Conservation (phyloP, 2,888 invertebrate genomes). For the Ceraclea dissimilis region DNA sequence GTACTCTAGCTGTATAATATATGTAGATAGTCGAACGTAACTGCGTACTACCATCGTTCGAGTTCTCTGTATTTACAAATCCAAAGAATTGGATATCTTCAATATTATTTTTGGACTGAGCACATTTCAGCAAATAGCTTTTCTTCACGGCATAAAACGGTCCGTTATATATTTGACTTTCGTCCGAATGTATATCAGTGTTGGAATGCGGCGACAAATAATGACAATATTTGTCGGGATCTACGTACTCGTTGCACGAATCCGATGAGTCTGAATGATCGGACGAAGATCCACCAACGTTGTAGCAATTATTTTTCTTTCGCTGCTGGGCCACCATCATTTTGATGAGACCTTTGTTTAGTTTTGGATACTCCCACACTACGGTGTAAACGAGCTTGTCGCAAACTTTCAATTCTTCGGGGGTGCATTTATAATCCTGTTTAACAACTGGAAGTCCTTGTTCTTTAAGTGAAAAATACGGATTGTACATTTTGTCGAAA, state of each 20-base stretch:
- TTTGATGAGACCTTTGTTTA: neutral
- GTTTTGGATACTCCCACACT: neutral
- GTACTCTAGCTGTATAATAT: conserved; percentile 7
- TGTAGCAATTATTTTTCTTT: neutral
- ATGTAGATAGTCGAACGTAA: neutral
- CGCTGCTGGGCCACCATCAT: neutral
- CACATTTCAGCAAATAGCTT: neutral
- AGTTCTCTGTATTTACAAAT: neutral
- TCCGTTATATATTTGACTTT: conserved; percentile 15
- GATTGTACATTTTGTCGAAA: neutral
- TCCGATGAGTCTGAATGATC: neutral
- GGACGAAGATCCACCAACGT: neutral
- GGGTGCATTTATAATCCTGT: neutral
- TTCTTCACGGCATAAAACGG: conserved; percentile 14
- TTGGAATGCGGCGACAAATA: conserved; percentile 9
- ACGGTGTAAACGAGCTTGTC: neutral
- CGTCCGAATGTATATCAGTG: conserved; percentile 13
- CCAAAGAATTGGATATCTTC: neutral
- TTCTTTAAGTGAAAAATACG: neutral
- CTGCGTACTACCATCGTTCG: neutral
- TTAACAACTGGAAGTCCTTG: neutral
- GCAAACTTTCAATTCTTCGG: neutral
- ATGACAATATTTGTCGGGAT: conserved; percentile 10
- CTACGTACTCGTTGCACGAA: neutral
- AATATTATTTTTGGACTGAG: neutral